Evolutionary conservation across 2,888 invertebrate genomes (phyloP), one percentile per base, ranked within the genome.

Genomic region (Dexiosoma caninum): DNA sequence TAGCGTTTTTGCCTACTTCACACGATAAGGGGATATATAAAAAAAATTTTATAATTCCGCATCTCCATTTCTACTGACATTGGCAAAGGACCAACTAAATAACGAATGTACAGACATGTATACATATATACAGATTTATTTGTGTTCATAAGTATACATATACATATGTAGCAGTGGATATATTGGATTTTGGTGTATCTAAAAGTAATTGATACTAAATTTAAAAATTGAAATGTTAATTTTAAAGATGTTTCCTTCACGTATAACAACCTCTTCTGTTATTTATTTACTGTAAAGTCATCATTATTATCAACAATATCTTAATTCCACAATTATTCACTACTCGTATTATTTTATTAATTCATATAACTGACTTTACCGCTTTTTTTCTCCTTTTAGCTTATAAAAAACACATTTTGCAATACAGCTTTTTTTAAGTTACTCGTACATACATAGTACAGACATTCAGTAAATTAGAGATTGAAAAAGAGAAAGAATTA

Each of bases 181-280:
- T 51, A 32, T 35, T 53, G 32, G 35, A 32, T 80, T 80, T 81
- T 71, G 80, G 66, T 81, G 76, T 81, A 77, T 76, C 80, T 81
- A 77, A 81, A 81, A 72, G 80, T 81, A 76, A 71, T 76, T 80
- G 72, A 27, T 76, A 81, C 71, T 81, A 71, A 77, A 77, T 77
- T 81, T 77, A 66, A 70, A 64, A 81, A 77, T 81, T 81, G 80
- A 81, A 81, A 81, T 81, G 60, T 81, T 77, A 81, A 81, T 81
- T 81, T 80, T 81, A 81, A 81, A 81, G 80, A 76, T 81, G 80
- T 81, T 79, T 76, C 71, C 76, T 81, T 77, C 80, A 81, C 80
- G 53, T 62, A 77, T 76, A 81, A 81, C 76, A 81, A 81, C 67
- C 80, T 67, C 67, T 75, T 44, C 53, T 57, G 64, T 46, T n/a